A percentile compares a stretch with the other conserved stretches of the same genome.
These are phyloP conservation scores for Nowickia ferox DNA, from an alignment of 2,888 invertebrate genomes.

Conservation along the genomic window DNA sequence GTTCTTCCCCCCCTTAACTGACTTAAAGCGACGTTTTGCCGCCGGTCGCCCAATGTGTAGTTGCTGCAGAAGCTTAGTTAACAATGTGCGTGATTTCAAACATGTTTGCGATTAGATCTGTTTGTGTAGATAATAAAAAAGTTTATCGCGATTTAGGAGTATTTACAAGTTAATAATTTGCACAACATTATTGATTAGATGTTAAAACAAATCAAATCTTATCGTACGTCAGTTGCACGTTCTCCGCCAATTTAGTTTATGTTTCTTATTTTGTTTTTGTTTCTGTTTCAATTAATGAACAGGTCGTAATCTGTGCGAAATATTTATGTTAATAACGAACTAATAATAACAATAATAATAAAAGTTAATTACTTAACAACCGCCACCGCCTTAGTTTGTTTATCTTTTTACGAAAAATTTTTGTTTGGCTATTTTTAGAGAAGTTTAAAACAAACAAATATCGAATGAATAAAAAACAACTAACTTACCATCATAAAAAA, in stretches of 20 bases:
- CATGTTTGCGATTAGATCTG: slow-evolving; percentile 3
- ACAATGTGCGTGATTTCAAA: slow-evolving; percentile 13
- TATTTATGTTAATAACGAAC: slow-evolving; percentile 45
- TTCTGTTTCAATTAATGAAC: slow-evolving; percentile 41
- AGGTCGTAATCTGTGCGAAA: slow-evolving; percentile 55
- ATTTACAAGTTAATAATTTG: slow-evolving; percentile 48
- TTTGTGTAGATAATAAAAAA: neutral
- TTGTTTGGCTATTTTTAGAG: slow-evolving; percentile 7
- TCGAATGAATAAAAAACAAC: neutral
- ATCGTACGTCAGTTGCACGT: slow-evolving; percentile 10
- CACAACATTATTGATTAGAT: slow-evolving; percentile 52
- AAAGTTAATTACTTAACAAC: slow-evolving; percentile 52
- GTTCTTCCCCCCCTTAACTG: too few relatives aligned
- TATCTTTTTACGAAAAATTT: neutral
- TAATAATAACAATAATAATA: slow-evolving; percentile 45
- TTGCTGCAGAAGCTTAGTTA: neutral
- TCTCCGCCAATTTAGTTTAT: slow-evolving; percentile 4
- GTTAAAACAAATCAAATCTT: slow-evolving; percentile 43
- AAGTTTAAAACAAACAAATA: neutral
- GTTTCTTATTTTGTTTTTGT: neutral
- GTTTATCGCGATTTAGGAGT: slow-evolving; percentile 26
- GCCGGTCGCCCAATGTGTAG: neutral
- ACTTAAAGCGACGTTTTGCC: neutral
- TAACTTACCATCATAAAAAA: slow-evolving; percentile 92
- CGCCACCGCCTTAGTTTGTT: neutral